A percentile compares a stretch with the other conserved stretches of the same genome.
phyloP scores from a whole-genome alignment of 2,113 vertebrate species.

The Halcyon senegalensis region DNA sequence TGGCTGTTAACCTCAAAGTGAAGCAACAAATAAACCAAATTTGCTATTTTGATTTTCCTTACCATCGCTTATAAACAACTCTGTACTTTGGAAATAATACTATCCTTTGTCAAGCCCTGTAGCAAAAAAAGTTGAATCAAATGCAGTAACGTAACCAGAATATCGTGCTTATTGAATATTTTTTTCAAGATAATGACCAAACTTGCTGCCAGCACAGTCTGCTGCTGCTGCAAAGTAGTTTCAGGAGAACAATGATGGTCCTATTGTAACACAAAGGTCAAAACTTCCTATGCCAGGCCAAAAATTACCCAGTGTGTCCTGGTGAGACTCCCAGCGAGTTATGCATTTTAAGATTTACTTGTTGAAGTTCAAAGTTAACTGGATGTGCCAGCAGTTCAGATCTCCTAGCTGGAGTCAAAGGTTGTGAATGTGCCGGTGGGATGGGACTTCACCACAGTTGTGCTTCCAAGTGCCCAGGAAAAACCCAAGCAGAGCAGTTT shows the following conservation, averaged over 20 bases:
- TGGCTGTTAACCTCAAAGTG: background rate
- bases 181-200: background rate
- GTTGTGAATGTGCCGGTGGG: background rate
- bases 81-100: background rate
- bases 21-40: background rate
- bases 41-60: background rate
- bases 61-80: background rate
- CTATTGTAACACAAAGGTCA: background rate
- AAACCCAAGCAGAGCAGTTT: background rate
- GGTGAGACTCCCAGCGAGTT: background rate
- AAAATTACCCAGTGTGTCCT: background rate
- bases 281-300: background rate
- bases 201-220: background rate
- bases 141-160: background rate
- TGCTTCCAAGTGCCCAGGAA: background rate
- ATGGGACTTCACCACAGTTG: background rate
- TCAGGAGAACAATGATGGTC: background rate
- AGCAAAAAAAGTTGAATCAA: slow-evolving; percentile 27
- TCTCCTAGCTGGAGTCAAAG: background rate
- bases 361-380: background rate
- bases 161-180: background rate
- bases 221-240: background rate
- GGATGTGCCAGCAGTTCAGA: background rate
- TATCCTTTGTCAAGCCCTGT: background rate
- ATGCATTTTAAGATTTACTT: background rate